Evolutionary conservation across 1,140 invertebrate genomes (phyloP), one percentile per base, ranked within the genome.

Genomic region (Himalopsyche phryganea): DNA sequence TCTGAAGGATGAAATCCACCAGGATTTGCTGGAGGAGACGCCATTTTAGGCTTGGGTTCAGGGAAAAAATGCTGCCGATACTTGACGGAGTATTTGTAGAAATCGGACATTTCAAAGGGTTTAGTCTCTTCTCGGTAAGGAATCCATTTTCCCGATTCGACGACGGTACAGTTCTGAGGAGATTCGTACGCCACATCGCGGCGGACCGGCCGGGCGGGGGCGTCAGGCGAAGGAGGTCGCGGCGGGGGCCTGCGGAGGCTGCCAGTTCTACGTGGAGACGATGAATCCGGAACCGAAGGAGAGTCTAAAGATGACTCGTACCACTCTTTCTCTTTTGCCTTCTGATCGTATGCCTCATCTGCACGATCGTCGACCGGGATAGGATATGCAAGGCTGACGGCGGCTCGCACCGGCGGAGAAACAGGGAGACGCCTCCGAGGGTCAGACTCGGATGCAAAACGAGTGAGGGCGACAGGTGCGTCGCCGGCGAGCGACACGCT

Each of bases 61-160:
- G 28, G 20, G 9, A 33, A 38, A 66, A 65, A 70, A n/a, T 66
- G 69, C 80, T 90, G 88, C 15, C 91, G 82, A 71, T 89, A 94
- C 68, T 94, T 94, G 19, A 92, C 94, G 45, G 93, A 96, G 70
- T 98, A 98, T 75, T 97, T 96, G 75, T 96, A 98, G 76, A 96
- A 96, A 72, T 98, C 94, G 0, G 92, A 89, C 88, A 96, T 94
- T 79, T 96, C 93, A 74, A 95, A 98, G 10, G 94, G 94, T 72
- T 98, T 97, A 0, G 91, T 91, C 28, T 94, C 89, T 79, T 97
- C 93, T 65, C 91, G 85, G 68, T 95, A 96, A 0, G 92, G 92
- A 67, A 93, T 91, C 75, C 89, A 93, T 60, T 91, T 91, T 17
- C 90, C 91, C 28, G 89, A 85, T 66, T 92, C 87, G 13, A 94